Conservation (phyloP, 2,113 vertebrate genomes). For the Leucopsar rothschildi region DNA sequence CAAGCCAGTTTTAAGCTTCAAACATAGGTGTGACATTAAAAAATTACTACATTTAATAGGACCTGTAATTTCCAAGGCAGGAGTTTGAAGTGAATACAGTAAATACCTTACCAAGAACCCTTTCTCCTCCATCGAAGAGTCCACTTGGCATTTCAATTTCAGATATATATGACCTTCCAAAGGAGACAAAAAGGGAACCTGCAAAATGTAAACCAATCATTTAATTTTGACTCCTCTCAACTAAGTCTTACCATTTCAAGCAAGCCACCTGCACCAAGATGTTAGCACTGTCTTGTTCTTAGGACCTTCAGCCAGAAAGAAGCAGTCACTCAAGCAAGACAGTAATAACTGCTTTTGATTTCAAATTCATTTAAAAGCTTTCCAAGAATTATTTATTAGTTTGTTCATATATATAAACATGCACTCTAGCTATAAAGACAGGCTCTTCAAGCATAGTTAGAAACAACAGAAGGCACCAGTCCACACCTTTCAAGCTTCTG, state of each 20-base stretch:
- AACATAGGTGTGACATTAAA: not conserved
- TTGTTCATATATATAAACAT: not conserved
- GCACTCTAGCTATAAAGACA: not conserved
- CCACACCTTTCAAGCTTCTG: not conserved
- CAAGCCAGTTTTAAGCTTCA: not conserved
- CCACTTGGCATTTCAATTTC: conserved; percentile 91
- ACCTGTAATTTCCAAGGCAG: not conserved
- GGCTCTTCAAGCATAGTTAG: not conserved
- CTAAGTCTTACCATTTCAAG: not conserved
- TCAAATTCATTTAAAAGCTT: conserved; percentile 4
- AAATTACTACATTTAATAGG: not conserved
- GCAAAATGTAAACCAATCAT: not conserved
- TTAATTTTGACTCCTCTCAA: not conserved
- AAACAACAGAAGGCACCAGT: not conserved
- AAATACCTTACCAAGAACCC: conserved; percentile 89
- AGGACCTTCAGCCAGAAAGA: not conserved
- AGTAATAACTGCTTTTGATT: not conserved
- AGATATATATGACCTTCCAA: conserved; percentile 92
- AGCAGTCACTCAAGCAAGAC: not conserved
- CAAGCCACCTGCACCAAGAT: not conserved
- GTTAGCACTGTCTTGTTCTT: not conserved
- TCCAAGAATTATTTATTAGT: not conserved
- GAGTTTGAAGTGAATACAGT: not conserved
- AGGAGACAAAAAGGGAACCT: conserved; percentile 93
- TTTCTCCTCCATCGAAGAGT: conserved; percentile 85